Base-by-base conservation (phyloP, 2,797 vertebrate genomes). In the Poeciliopsis paucimaculata region DNA sequence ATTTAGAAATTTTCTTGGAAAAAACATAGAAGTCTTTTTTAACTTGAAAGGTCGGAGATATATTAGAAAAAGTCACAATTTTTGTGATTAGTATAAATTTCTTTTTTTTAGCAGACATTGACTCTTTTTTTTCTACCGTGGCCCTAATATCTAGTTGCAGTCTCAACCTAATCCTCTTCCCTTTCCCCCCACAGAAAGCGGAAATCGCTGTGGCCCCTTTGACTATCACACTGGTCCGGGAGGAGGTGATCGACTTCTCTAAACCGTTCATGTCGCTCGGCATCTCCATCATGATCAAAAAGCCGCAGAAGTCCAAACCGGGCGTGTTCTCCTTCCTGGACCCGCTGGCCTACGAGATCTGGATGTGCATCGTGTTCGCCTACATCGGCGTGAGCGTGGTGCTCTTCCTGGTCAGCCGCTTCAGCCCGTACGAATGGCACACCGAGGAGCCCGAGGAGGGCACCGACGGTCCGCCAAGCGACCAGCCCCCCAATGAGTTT, bases 311-410 rank as follows among this genome's bases (percentile, higher is more conserved):
- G 90, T 98, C 98, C 82, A 98, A 98, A 94, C 98, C 98, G 0
- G 98, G 98, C 82, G 98, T 98, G 72, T 98, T 98, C 95, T 98
- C 98, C 93, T 98, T 98, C 96, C 96, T 98, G 96, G 97, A 98
- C 90, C 97, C 97, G 81, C 95, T 98, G 96, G 98, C 98, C 74
- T 98, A 98, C 90, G 98, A 98, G 94, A 98, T 98, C 90, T 98
- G 98, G 98, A 98, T 98, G 98, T 98, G 98, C 95, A 98, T 98
- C 92, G 97, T 98, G 92, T 98, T 98, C 93, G 98, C 98, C 94
- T 98, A 98, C 91, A 98, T 98, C 91, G 98, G 98, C 86, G 98
- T 98, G 93, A 98, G 98, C 94, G 98, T 98, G 93, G 98, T 98
- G 94, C 97, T 98, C 88, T 98, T 98, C 96, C 96, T 98, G 94